Percentiles rank a stretch among this genome's conserved stretches.
These are phyloP conservation scores for Odocoileus virginianus DNA, from an alignment of 2,113 vertebrate genomes.

Conservation along the genomic window DNA sequence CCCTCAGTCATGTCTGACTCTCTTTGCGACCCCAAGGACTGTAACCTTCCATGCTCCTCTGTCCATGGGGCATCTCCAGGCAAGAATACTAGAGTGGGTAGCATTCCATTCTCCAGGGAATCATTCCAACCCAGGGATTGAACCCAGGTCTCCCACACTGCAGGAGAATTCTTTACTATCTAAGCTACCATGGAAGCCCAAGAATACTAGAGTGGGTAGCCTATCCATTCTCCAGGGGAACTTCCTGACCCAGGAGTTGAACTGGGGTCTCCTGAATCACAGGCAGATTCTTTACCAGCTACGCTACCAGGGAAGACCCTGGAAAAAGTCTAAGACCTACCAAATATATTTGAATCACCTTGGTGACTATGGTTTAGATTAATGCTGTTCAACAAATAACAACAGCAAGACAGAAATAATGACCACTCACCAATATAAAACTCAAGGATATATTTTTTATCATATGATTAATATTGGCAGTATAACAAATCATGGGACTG, in stretches of 20 bases:
- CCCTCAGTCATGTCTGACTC: not conserved
- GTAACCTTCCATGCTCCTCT: not conserved
- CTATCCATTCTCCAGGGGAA: not conserved
- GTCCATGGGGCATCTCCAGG: not conserved
- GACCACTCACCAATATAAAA: not conserved
- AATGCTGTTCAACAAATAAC: not conserved
- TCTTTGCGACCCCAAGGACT: not conserved
- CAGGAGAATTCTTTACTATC: not conserved
- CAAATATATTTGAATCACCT: not conserved
- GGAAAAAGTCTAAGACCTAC: not conserved
- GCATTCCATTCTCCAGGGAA: not conserved
- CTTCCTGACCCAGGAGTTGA: not conserved
- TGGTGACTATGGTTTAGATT: not conserved
- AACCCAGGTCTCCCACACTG: not conserved
- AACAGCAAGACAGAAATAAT: not conserved
- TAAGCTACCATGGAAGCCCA: not conserved
- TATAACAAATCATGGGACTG: not conserved
- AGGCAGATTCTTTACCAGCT: not conserved
- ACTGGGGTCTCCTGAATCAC: not conserved
- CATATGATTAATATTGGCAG: not conserved
- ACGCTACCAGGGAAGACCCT: not conserved
- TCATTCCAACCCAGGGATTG: not conserved
- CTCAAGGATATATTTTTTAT: not conserved
- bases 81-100: not conserved
- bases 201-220: not conserved